Base-by-base conservation (phyloP, 2,888 invertebrate species). In the Pasiphila rectangulata region DNA sequence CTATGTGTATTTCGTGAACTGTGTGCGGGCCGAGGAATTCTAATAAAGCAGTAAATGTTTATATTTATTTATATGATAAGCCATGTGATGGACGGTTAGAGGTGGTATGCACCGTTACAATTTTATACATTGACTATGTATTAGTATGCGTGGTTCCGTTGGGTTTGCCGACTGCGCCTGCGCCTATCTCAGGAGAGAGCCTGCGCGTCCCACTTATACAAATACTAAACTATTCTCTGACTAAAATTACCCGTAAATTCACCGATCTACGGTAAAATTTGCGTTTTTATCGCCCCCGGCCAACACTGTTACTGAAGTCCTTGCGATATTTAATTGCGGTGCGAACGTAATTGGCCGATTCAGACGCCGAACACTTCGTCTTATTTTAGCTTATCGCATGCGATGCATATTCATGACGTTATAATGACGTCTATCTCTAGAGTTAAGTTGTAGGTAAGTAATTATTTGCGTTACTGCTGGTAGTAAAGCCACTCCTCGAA, bases 31-130 rank as follows among this genome's bases (percentile, higher is more conserved):
- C 51, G 57, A 59, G 70, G 77, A 80, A 83, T 81, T 80, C 69
- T 71, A 72, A 79, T 83, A 78, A 82, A 81, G 75, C 76, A 72
- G 77, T 82, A 76, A 79, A 83, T 75, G 70, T 77, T 80, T 75
- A 73, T 78, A 75, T 82, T 76, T 81, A 81, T 82, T 75, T 79
- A 65, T 71, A 55, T 57, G 56, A 59, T 61, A 74, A 71, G 63
- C 65, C 67, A 72, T 68, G 67, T 64, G 70, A 71, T 62, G 59
- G 55, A 68, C 56, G 59, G 61, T 64, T 70, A 69, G 72, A 75
- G 75, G 76, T 69, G 69, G 75, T 62, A 66, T 72, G 73, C 72
- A 85, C 86, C 85, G 86, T 86, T 86, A 85, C 79, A 72, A 79
- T 81, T 77, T 80, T 77, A 83, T 80, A 77, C 75, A 67, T 75